phyloP scores from a whole-genome alignment of 1,140 invertebrate genomes.

The Drusus annulatus region DNA sequence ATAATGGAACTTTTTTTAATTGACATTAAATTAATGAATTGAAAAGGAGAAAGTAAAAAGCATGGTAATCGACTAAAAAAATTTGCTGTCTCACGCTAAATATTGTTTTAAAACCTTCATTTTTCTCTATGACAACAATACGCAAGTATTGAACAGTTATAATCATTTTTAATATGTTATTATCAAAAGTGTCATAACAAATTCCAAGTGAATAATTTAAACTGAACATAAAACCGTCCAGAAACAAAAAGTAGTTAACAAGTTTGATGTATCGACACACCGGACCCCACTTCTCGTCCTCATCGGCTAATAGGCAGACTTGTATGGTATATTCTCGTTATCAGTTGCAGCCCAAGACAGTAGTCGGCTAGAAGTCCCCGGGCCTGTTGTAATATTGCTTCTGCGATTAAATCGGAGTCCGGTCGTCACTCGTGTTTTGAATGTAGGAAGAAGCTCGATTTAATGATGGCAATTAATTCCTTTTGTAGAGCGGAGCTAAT shows the following conservation, averaged over 20 bases:
- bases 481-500: not conserved
- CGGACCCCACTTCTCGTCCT: not conserved
- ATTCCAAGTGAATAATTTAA: too few species aligned
- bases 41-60: too few species aligned
- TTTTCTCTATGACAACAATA: too few species aligned
- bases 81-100: too few species aligned
- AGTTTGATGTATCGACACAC: constrained; percentile 9
- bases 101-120: too few species aligned
- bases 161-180: not conserved
- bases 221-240: not conserved
- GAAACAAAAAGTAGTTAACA: not conserved
- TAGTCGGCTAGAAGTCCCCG: not conserved
- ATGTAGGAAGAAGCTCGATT: not conserved
- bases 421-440: not conserved
- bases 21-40: too few species aligned
- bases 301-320: constrained; percentile 8
- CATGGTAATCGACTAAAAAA: too few species aligned
- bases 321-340: not conserved
- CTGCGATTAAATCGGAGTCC: constrained; percentile 1
- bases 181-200: too few species aligned
- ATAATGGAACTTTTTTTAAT: too few species aligned
- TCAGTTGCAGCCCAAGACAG: not conserved
- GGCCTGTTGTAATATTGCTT: not conserved
- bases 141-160: not conserved
- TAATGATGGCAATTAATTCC: constrained; percentile 14